phyloP scores from a whole-genome alignment of 2,888 invertebrate genomes.

The Entomobrya proxima region DNA sequence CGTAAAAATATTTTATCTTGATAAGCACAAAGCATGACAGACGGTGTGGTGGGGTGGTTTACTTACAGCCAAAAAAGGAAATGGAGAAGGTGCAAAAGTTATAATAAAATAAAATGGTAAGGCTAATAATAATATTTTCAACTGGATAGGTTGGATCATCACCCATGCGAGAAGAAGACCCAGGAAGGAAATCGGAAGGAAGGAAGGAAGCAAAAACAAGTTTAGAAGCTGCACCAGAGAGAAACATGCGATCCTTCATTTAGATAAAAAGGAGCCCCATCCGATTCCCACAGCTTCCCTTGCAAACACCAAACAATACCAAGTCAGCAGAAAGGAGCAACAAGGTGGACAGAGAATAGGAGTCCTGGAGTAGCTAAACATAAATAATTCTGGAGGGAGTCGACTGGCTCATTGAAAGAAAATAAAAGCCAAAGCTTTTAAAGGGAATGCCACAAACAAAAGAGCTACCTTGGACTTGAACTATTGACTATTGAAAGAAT shows the following conservation, averaged over 20 bases:
- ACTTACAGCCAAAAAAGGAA: neutral
- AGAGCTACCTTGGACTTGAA: too few relatives aligned
- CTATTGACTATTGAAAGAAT: too few relatives aligned
- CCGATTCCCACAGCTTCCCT: slow-evolving; percentile 42
- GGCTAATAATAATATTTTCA: neutral
- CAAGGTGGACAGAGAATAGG: slow-evolving; percentile 9
- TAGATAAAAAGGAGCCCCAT: neutral
- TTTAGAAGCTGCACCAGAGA: neutral
- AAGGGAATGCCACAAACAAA: neutral
- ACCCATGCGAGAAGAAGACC: neutral
- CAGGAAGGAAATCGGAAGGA: slow-evolving; percentile 34
- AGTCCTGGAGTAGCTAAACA: neutral
- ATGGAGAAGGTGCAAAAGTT: slow-evolving; percentile 1
- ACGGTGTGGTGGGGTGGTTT: neutral
- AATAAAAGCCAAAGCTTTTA: neutral
- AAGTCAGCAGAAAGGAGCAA: slow-evolving; percentile 4
- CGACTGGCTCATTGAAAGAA: neutral
- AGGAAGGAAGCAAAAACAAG: slow-evolving; percentile 35
- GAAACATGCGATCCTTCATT: neutral
- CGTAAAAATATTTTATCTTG: neutral
- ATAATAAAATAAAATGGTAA: too few relatives aligned
- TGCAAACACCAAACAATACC: slow-evolving; percentile 1
- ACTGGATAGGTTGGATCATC: too few relatives aligned
- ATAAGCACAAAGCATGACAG: slow-evolving; percentile 21
- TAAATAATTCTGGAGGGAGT: slow-evolving; percentile 26